Conservation (phyloP, 2,888 invertebrate genomes). For the Elysia crispata region DNA sequence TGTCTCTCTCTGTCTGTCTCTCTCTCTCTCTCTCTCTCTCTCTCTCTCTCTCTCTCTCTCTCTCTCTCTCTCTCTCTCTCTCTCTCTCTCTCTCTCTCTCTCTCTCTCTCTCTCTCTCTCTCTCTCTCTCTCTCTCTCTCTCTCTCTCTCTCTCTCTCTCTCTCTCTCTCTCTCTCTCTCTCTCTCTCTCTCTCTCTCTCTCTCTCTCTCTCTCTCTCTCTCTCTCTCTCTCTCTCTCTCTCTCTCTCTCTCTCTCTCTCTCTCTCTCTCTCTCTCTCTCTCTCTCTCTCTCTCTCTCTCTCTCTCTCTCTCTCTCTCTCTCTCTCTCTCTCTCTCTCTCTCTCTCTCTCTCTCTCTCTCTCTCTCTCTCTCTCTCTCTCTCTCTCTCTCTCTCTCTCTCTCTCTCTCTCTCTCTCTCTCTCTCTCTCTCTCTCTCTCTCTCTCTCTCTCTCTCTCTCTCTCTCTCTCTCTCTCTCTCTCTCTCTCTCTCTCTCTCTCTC, state of each 20-base stretch:
- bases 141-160: not conserved
- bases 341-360: constrained; percentile 10
- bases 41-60: constrained; percentile 27
- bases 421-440: constrained; percentile 14
- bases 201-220: constrained; percentile 14
- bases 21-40: constrained; percentile 4
- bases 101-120: constrained; percentile 9
- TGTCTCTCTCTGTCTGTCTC: constrained; percentile 11
- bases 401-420: constrained; percentile 18
- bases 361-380: constrained; percentile 6
- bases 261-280: too few species aligned
- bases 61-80: constrained; percentile 15
- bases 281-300: constrained; percentile 15
- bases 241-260: constrained; percentile 6
- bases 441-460: constrained; percentile 5
- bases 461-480: not conserved
- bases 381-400: constrained; percentile 26
- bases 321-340: constrained; percentile 23
- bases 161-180: not conserved
- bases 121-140: not conserved
- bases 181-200: constrained; percentile 2
- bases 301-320: constrained; percentile 35
- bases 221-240: not conserved
- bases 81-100: constrained; percentile 13
- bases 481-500: not conserved